Base-by-base conservation (phyloP, 1,140 invertebrate genomes). In the Drosophila nannoptera region DNA sequence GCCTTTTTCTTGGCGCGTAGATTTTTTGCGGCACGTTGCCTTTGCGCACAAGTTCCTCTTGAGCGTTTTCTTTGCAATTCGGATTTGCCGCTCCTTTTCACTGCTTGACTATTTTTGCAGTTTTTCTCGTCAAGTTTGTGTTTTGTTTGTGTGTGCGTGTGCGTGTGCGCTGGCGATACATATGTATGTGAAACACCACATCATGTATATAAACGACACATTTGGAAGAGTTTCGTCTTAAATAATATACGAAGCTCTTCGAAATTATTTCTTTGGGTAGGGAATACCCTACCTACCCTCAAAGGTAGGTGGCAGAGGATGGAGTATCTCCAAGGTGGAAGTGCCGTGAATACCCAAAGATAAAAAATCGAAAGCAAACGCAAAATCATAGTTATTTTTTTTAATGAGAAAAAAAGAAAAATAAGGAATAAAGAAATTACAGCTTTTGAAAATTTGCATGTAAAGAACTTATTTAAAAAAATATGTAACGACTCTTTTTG, bases 1-100 rank as follows among this genome's bases (percentile, higher is more conserved):
- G 54, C 62, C 59, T 78, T 80, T 80, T 82, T 81, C 74, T 77
- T 82, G 62, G 40, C 55, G 48, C 66, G 45, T 50, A 61, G 45
- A 73, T 73, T 81, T 81, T 78, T 81, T 82, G 61, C 70, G 54
- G 54, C 67, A 62, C 49, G 49, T 61, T 53, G 40, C 36, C 52
- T 65, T 55, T 40, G 61, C 60, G 46, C 59, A 45, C 38, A 70
- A 58, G 9, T 53, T 62, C 56, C 53, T 54, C 63, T 56, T 52
- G 48, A 32, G 40, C 62, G 12, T 43, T 43, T 43, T 43, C 40
- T 43, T 63, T 61, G 60, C 43, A 54, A 60, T 50, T 66, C 56
- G 56, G 55, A 70, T 73, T 74, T 49, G 53, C 61, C 33, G 50
- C 69, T 55, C 53, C 61, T 60, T 67, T 63, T 67, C 46, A 45